These are phyloP conservation scores for Rynchops niger DNA, from an alignment of 2,113 vertebrate genomes.

Conservation along the genomic window DNA sequence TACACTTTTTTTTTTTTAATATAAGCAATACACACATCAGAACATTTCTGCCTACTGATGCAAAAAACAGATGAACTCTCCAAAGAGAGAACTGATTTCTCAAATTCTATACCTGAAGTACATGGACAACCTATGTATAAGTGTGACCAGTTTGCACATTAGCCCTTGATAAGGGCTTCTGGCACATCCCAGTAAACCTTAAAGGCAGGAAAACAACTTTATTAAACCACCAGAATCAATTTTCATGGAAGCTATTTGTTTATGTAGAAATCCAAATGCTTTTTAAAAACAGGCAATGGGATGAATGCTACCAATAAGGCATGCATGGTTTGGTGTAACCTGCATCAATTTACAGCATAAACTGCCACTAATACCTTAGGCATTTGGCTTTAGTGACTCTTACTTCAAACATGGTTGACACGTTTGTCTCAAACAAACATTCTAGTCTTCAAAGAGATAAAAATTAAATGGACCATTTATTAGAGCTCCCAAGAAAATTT, in stretches of 20 bases:
- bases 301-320: accelerated
- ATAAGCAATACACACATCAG: background rate
- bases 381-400: background rate
- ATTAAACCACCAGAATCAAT: background rate
- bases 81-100: background rate
- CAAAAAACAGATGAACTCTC: background rate
- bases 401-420: background rate
- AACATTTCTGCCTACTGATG: background rate
- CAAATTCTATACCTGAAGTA: background rate
- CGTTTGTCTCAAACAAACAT: background rate
- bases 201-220: background rate
- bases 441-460: background rate
- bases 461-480: background rate
- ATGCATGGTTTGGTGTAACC: background rate
- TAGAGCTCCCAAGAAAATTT: background rate
- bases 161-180: background rate
- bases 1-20: background rate
- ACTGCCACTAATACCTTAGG: background rate
- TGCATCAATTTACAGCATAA: background rate
- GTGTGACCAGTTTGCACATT: background rate
- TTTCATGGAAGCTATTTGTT: background rate
- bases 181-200: background rate
- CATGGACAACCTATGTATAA: accelerated
- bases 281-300: background rate
- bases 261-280: background rate